These are phyloP conservation scores for Collichthys lucidus DNA, from an alignment of 2,113 vertebrate genomes.

Conservation along the genomic window DNA sequence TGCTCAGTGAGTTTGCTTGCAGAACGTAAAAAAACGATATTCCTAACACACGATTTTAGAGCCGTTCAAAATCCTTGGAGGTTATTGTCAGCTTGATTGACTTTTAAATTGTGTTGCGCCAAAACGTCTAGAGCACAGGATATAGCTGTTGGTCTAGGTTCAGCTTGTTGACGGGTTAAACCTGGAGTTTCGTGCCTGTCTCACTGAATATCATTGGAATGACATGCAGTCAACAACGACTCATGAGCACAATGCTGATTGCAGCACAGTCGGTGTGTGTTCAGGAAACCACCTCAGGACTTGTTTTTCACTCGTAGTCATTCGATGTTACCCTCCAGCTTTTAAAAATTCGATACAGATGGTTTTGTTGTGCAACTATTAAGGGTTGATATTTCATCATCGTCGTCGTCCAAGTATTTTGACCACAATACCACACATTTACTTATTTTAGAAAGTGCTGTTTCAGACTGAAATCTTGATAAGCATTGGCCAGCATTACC, in stretches of 20 bases:
- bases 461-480: no score
- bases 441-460: background rate
- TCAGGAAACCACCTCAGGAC: constrained; percentile 19
- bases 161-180: background rate
- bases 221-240: constrained; percentile 28
- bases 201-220: background rate
- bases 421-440: background rate
- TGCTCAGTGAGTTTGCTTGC: background rate
- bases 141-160: background rate
- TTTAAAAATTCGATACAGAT: background rate
- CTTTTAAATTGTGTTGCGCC: background rate
- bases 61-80: background rate
- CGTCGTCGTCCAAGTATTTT: background rate
- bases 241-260: constrained; percentile 39
- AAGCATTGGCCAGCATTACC: background rate
- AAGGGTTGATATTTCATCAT: background rate
- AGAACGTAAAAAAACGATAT: background rate
- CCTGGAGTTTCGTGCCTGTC: background rate
- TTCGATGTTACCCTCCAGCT: background rate
- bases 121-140: background rate
- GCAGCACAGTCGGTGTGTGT: constrained; percentile 20
- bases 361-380: background rate
- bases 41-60: no score
- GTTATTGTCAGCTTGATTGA: background rate
- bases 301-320: constrained; percentile 9